Percentiles rank a stretch among this genome's conserved stretches.
These are phyloP conservation scores for Polydrusus tereticollis DNA, from an alignment of 2,888 invertebrate species.

Conservation along the genomic window DNA sequence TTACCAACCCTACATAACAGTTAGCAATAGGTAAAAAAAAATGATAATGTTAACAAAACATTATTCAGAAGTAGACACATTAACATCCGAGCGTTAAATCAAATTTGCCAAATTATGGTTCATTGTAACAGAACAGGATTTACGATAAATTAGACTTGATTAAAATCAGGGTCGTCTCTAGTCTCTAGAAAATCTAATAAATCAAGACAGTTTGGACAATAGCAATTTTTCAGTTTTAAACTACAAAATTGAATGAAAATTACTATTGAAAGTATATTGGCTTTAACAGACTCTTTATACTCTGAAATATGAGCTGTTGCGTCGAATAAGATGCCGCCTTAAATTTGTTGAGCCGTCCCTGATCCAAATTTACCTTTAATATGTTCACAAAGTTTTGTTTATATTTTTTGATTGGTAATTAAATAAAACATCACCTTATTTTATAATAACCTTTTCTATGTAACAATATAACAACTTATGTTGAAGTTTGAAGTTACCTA, in stretches of 20 bases:
- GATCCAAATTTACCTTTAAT: background rate
- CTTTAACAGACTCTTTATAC: too few relatives aligned
- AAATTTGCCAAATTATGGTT: conserved; percentile 14
- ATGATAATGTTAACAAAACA: background rate
- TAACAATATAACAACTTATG: background rate
- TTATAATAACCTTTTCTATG: background rate
- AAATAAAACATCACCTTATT: background rate
- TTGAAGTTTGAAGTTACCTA: background rate
- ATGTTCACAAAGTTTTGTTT: background rate
- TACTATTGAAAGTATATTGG: too few relatives aligned
- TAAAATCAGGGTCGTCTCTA: too few relatives aligned
- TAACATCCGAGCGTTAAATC: conserved; percentile 12
- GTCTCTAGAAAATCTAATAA: too few relatives aligned
- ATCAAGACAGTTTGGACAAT: too few relatives aligned
- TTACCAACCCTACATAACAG: background rate
- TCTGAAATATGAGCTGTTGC: too few relatives aligned
- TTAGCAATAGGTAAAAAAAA: background rate
- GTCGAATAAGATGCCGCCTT: too few relatives aligned
- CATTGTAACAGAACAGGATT: conserved; percentile 19
- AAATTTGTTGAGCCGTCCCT: too few relatives aligned
- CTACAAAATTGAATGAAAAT: too few relatives aligned
- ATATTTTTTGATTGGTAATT: background rate
- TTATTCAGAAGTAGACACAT: background rate
- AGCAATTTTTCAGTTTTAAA: too few relatives aligned
- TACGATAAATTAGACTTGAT: background rate